These are phyloP conservation scores for Stomorhina lunata DNA, from an alignment of 2,888 invertebrate species.

Conservation along the genomic window DNA sequence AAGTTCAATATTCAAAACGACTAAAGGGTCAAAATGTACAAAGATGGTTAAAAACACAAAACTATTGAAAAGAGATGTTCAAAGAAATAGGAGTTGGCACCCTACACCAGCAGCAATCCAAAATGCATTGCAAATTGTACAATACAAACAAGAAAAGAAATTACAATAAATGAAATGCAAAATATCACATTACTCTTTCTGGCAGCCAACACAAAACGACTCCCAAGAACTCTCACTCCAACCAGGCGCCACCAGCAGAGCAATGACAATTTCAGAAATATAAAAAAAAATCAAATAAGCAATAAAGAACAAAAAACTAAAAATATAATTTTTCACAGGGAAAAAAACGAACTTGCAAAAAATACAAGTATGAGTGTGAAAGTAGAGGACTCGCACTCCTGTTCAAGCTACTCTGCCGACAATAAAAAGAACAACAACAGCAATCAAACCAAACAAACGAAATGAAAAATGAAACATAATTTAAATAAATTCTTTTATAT, in stretches of 20 bases:
- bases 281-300: conserved; percentile 46
- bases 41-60: not conserved
- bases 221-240: not conserved
- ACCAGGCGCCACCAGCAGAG: conserved; percentile 4
- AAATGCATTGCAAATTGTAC: not conserved
- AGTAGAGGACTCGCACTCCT: conserved; percentile 24
- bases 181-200: conserved; percentile 54
- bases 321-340: conserved; percentile 1
- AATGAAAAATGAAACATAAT: conserved; percentile 35
- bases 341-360: not conserved
- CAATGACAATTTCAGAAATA: conserved; percentile 45
- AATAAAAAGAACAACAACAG: too few relatives aligned
- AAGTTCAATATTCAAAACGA: too few relatives aligned
- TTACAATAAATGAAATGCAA: conserved; percentile 46
- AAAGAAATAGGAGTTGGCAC: conserved; percentile 13
- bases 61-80: not conserved
- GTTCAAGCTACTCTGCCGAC: too few relatives aligned
- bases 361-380: not conserved
- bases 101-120: not conserved
- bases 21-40: not conserved
- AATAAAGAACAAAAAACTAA: conserved; percentile 4
- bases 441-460: not conserved
- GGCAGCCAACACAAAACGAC: not conserved
- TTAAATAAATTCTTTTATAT: conserved; percentile 54
- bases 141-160: not conserved